A percentile compares a stretch with the other conserved stretches of the same genome.
Evolutionary conservation across 2,888 invertebrate genomes (phyloP).

Genomic region (Eutolmus rufibarbis): DNA sequence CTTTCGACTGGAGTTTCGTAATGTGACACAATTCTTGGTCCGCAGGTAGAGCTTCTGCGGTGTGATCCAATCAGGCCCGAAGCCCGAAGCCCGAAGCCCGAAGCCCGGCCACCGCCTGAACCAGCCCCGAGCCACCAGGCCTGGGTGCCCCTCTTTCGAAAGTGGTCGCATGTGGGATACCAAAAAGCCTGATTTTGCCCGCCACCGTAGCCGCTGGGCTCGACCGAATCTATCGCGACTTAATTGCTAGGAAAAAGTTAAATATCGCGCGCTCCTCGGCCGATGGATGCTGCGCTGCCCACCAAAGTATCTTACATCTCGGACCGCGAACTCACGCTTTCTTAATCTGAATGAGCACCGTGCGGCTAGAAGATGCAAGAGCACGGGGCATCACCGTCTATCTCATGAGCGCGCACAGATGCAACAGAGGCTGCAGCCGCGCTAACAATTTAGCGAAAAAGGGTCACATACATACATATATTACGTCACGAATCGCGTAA

Average conservation of each 20-base stretch:
- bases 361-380: neutral
- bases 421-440: neutral
- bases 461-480: constrained; percentile 10
- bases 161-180: constrained; percentile 39
- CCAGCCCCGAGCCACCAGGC: neutral
- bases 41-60: neutral
- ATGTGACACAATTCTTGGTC: constrained; percentile 30
- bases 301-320: neutral
- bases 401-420: neutral
- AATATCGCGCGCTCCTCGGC: neutral
- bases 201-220: neutral
- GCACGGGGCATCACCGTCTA: neutral
- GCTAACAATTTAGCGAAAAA: constrained; percentile 20
- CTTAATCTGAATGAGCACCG: constrained; percentile 17
- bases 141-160: constrained; percentile 19
- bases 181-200: neutral
- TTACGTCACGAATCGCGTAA: constrained; percentile 18
- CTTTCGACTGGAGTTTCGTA: constrained; percentile 17
- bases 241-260: constrained; percentile 18
- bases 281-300: neutral
- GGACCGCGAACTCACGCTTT: constrained; percentile 20
- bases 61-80: constrained; percentile 31
- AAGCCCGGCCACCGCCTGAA: neutral
- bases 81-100: neutral
- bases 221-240: neutral